A percentile compares a stretch with the other conserved stretches of the same genome.
Conservation (phyloP, 2,797 vertebrate species). For the Hypotaenidia philippensis region DNA sequence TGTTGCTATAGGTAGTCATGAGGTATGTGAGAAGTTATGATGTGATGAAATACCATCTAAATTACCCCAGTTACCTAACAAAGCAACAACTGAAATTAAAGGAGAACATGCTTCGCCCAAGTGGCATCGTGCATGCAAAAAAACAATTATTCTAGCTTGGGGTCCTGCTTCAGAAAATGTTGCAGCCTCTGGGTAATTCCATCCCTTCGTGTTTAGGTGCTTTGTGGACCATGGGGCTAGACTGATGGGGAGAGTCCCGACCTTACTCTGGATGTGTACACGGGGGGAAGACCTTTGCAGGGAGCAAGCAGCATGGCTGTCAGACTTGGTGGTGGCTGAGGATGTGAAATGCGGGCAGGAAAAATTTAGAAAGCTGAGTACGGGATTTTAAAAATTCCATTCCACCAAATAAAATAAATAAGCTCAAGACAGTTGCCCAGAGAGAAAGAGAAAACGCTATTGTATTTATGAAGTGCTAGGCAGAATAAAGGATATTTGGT, state of each 20-base stretch:
- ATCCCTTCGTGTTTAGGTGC: background rate
- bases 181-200: rapidly evolving
- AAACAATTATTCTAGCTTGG: background rate
- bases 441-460: conserved; percentile 23
- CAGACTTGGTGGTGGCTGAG: background rate
- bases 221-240: background rate
- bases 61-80: background rate
- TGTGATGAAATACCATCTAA: conserved; percentile 16
- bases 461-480: background rate
- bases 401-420: conserved; percentile 27
- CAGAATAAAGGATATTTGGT: conserved; percentile 8
- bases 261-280: background rate
- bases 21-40: background rate
- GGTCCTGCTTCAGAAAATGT: background rate
- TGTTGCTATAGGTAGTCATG: background rate
- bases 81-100: background rate
- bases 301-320: background rate
- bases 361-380: background rate
- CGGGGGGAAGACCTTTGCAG: rapidly evolving
- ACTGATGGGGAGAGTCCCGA: background rate
- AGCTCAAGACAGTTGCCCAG: background rate
- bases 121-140: background rate
- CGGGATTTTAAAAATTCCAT: background rate
- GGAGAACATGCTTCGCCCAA: background rate
- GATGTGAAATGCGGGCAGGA: background rate